Base-by-base conservation (phyloP, 2,888 invertebrate species). In the Sussaba pulchella region DNA sequence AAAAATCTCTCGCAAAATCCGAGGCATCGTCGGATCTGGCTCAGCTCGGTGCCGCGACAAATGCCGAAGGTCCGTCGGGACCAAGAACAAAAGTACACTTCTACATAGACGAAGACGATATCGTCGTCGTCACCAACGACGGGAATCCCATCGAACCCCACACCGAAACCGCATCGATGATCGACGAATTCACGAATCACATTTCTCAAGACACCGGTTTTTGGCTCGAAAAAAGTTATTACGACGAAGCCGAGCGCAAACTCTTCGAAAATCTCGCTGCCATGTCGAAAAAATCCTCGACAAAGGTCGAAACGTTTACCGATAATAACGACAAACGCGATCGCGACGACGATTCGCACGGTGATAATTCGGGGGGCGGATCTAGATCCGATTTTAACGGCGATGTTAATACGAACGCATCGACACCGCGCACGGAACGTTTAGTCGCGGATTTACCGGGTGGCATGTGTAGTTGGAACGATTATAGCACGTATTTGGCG, bases 401-500 rank as follows among this genome's bases (percentile, higher is more conserved):
- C 19, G 67, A 41, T 19, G 41, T 80, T 8, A 61, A 67, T 63
- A 81, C 83, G 6, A 83, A 77, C 61, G 73, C 81, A 4, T 81
- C 83, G 66, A 74, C 86, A 10, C 94, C 93, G 61, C 92, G 93
- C 43, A 95, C 96, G 12, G 94, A 95, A 88, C 95, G 94, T 87
- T 94, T 95, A 87, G 94, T 95, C 63, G 95, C 96, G 89, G 96
- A 96, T 92, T 93, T 97, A 83, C 97, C 97, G 5, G 96, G 96
- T 81, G 96, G 96, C 72, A 94, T 97, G 86, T 96, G 96, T 91
- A 95, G 96, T 90, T 97, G 96, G 96, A 95, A 95, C 90, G 97
- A 96, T 90, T 94, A 96, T 90, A 96, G 96, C 89, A 96, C 97
- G 64, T 96, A 96, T 88, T 93, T 97, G 87, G 94, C 95, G 87